These are phyloP conservation scores for Sylvietta virens DNA, from an alignment of 2,113 vertebrate genomes.

Conservation along the genomic window DNA sequence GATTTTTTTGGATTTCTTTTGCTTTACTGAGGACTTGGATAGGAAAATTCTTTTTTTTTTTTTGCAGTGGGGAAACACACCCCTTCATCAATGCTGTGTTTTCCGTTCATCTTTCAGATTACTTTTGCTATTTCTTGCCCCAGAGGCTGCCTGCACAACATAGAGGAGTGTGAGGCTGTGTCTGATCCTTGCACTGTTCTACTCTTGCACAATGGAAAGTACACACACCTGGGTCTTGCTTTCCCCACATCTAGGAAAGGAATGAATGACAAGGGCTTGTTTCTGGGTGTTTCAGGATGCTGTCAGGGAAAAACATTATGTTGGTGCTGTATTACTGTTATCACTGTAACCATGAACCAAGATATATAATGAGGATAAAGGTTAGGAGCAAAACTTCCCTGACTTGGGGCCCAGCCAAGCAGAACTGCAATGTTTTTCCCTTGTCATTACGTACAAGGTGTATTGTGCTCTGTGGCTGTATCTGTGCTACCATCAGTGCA, in stretches of 20 bases:
- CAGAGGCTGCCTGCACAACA: background rate
- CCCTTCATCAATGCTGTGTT: background rate
- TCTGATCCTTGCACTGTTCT: background rate
- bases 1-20: background rate
- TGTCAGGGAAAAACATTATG: background rate
- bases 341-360: background rate
- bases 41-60: background rate
- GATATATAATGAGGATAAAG: background rate
- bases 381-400: background rate
- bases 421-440: background rate
- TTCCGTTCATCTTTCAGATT: background rate
- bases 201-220: accelerated
- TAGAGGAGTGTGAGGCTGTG: background rate
- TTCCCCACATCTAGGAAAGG: background rate
- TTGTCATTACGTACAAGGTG: background rate
- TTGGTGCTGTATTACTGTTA: background rate
- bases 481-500: background rate
- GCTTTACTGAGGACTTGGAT: background rate
- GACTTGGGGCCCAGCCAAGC: background rate
- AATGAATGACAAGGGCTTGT: background rate
- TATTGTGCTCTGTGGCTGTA: background rate
- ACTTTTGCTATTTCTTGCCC: background rate
- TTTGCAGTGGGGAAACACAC: background rate
- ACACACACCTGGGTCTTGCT: background rate
- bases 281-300: background rate